A percentile compares a stretch with the other conserved stretches of the same genome.
These are phyloP conservation scores for Sylvia atricapilla DNA, from an alignment of 2,113 vertebrate genomes.

Conservation along the genomic window DNA sequence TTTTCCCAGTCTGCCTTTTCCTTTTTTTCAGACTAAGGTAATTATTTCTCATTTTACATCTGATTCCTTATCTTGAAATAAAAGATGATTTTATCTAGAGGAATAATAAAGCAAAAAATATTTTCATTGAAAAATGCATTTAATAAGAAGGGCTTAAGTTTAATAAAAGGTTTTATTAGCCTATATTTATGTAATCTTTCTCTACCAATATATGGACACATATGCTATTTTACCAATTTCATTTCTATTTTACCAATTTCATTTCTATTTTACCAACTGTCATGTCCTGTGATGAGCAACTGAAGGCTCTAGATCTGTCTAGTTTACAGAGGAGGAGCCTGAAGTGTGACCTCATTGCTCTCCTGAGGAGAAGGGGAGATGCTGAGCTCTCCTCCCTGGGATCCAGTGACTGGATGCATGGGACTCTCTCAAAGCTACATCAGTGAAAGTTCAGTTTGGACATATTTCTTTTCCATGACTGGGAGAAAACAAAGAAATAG, in stretches of 20 bases:
- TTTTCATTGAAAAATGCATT: neutral
- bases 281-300: neutral
- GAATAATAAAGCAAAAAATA: neutral
- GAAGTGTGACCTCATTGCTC: neutral
- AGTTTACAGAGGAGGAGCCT: neutral
- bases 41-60: neutral
- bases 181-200: neutral
- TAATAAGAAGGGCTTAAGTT: neutral
- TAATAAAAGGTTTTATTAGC: neutral
- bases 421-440: neutral
- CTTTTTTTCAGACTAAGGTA: neutral
- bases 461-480: neutral
- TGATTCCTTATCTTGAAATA: conserved; percentile 9
- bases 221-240: neutral
- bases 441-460: neutral
- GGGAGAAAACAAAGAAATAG: neutral
- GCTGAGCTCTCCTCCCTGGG: neutral
- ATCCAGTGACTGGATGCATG: fast-evolving
- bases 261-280: neutral
- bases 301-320: neutral
- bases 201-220: neutral
- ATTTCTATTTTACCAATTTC: neutral
- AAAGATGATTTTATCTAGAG: neutral
- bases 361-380: neutral
- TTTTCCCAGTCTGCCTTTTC: neutral